Base-by-base conservation (phyloP, 1,140 invertebrate species). In the Ceratina australensis region DNA sequence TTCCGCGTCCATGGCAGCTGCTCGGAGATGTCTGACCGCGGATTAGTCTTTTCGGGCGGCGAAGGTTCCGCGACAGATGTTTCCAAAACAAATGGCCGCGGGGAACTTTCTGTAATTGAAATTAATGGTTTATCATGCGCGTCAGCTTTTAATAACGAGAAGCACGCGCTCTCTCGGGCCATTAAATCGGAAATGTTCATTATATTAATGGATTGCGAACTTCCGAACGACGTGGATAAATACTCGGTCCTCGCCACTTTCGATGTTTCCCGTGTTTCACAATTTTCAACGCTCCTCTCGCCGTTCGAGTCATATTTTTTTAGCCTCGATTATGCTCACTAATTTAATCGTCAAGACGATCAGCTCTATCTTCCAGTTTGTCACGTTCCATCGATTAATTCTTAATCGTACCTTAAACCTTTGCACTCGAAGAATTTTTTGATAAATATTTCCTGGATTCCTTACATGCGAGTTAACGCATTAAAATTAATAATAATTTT, bases 71-170 rank as follows among this genome's bases (percentile, higher is more conserved):
- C 66, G 75, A 69, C 82, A 84, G 82, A 80, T 84, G 82, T 84
- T 84, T 20, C 82, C 59, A 80, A 42, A 73, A 84, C 82, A 84
- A 84, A 80, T 83, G 82, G 54, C 73, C 18, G 7, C 59, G 33
- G 33, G 69, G 50, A 84, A 84, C 71, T 84, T 84, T 68, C 69
- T 65, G 52, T 52, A 73, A 83, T 61, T 72, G 83, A 83, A 83
- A 84, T 84, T 84, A 84, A 84, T 76, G 60, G 60, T 72, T 72
- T 72, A 78, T 78, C 69, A 72, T 42, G 56, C 50, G n/a, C 13
- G 15, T 16, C 10, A 12, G 60, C 68, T 49, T 72, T 78, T 78
- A 65, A 78, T 59, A 59, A 16, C 26, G 47, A 47, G 22, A 10
- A 50, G 52, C 24, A 18, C 33, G 18, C 47, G 15, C 18, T 49